Evolutionary conservation across 2,797 vertebrate species (phyloP).

Genomic region (Pempheris klunzingeri): DNA sequence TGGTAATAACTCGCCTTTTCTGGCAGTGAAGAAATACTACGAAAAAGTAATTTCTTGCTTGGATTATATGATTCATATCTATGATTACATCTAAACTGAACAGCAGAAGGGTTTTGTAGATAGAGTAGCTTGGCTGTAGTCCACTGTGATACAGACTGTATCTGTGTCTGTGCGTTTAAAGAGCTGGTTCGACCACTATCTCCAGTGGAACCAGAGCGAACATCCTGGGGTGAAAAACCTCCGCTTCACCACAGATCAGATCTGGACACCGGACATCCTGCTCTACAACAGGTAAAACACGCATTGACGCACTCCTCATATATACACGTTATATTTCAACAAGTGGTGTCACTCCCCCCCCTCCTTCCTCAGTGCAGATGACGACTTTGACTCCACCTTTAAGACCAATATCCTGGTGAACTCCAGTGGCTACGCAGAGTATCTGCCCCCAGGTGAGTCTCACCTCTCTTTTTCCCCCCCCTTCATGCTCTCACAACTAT

Average conservation of each 20-base stretch:
- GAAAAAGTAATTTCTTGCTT: background rate
- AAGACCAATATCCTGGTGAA: slow-evolving; percentile 89
- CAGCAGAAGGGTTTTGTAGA: background rate
- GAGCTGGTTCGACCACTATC: slow-evolving; percentile 89
- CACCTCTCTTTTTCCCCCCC: background rate
- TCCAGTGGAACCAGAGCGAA: slow-evolving; percentile 89
- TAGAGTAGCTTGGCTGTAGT: background rate
- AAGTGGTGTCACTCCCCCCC: slow-evolving; percentile 54
- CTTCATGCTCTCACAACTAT: background rate
- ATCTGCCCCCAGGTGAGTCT: slow-evolving; percentile 85
- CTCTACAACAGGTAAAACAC: slow-evolving; percentile 88
- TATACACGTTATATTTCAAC: slow-evolving; percentile 6
- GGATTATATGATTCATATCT: background rate
- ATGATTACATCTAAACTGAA: background rate
- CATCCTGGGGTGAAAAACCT: slow-evolving; percentile 89
- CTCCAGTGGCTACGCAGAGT: slow-evolving; percentile 87
- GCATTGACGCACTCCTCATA: background rate
- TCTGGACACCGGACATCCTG: slow-evolving; percentile 89
- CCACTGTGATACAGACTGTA: background rate
- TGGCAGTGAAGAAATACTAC: background rate
- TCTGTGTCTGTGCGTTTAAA: slow-evolving; percentile 63
- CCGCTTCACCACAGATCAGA: slow-evolving; percentile 87
- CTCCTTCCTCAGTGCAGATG: slow-evolving; percentile 86
- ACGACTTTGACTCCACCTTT: slow-evolving; percentile 89
- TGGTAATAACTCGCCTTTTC: background rate